These are phyloP conservation scores for Brachionus asplanchnoidis DNA, from an alignment of 1,140 invertebrate species.

Conservation along the genomic window DNA sequence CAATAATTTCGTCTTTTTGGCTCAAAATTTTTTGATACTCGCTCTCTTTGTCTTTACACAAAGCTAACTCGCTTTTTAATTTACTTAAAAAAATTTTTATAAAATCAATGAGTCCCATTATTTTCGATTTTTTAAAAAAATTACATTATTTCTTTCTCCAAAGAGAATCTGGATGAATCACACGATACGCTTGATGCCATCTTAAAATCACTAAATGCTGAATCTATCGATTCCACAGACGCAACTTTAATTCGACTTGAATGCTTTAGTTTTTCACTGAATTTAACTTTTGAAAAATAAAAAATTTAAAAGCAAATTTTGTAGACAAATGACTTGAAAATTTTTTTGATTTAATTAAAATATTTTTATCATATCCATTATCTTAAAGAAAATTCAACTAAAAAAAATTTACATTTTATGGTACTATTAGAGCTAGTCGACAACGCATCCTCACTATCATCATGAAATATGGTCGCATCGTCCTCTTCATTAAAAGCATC, in stretches of 20 bases:
- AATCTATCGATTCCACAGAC: slow-evolving; percentile 39
- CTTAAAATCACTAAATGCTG: slow-evolving; percentile 29
- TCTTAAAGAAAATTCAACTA: background rate
- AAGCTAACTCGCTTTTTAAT: slow-evolving; percentile 56
- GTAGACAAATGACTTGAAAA: background rate
- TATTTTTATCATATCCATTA: background rate
- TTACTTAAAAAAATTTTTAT: slow-evolving; percentile 47
- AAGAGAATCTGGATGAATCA: background rate
- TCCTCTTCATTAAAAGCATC: background rate
- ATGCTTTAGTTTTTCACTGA: background rate
- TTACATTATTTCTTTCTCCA: background rate
- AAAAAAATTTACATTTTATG: slow-evolving; percentile 25
- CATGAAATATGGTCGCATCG: background rate
- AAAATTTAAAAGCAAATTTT: background rate
- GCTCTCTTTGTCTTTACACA: slow-evolving; percentile 50
- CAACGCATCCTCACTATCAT: background rate
- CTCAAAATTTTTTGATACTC: background rate
- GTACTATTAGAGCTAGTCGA: background rate
- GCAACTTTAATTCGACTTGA: slow-evolving; percentile 3
- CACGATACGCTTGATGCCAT: background rate
- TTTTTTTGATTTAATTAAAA: background rate
- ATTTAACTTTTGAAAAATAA: background rate
- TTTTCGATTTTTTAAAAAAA: background rate
- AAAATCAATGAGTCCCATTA: slow-evolving; percentile 19
- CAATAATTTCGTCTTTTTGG: background rate